Percentiles rank a stretch among this genome's conserved stretches.
These are phyloP conservation scores for Anadara kagoshimensis DNA, from an alignment of 1,140 invertebrate genomes.

Conservation along the genomic window DNA sequence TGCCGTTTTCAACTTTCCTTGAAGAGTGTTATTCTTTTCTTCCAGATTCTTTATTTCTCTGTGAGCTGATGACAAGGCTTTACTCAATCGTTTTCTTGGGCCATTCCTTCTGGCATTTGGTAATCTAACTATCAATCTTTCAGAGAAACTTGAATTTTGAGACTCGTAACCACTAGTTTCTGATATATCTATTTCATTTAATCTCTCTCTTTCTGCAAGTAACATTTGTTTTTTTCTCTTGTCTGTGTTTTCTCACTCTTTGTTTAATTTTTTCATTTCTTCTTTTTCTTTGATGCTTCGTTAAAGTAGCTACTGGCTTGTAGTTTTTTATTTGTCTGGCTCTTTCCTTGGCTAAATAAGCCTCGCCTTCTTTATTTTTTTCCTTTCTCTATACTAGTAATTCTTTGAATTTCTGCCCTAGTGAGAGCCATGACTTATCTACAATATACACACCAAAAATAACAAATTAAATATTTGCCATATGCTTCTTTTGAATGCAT, in stretches of 20 bases:
- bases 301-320: not conserved
- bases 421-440: too few species aligned
- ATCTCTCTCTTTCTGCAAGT: not conserved
- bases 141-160: not conserved
- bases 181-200: not conserved
- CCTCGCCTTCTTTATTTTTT: too few species aligned
- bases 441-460: too few species aligned
- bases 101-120: constrained; percentile 19
- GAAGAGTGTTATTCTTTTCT: constrained; percentile 2
- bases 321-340: too few species aligned
- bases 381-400: too few species aligned
- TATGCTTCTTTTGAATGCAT: too few species aligned
- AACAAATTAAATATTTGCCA: too few species aligned
- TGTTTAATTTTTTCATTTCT: constrained; percentile 11
- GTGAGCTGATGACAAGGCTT: constrained; percentile 10
- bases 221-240: not conserved
- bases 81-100: constrained; percentile 20
- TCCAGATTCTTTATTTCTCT: constrained; percentile 12
- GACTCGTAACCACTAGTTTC: constrained; percentile 11
- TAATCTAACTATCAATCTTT: not conserved
- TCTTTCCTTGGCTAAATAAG: too few species aligned
- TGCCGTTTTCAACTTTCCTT: constrained; percentile 20
- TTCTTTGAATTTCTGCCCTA: too few species aligned
- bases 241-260: constrained; percentile 6
- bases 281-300: not conserved